Base-by-base conservation (phyloP, 2,797 vertebrate species). In the Lithobates pipiens region DNA sequence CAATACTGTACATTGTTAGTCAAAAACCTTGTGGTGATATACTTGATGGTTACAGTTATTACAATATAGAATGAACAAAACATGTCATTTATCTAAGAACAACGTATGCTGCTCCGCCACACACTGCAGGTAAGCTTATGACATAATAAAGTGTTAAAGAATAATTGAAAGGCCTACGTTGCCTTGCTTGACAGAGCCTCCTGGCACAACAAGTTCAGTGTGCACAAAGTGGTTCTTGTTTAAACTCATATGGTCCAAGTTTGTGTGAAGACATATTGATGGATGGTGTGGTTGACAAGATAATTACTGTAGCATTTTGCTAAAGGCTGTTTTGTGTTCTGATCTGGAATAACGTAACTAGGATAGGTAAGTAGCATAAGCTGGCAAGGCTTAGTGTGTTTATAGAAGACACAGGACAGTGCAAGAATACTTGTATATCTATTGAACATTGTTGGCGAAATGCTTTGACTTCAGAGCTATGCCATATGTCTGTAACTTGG, bases 261-360 rank as follows among this genome's bases (percentile, higher is more conserved):
- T 83, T 86, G 75, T 68, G 42, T 73, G 75, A 78, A 72, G 68
- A 74, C 61, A 83, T 82, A 78, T 61, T 83, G 80, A 83, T 86
- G 29, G 69, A 86, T 86, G 75, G 29, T 77, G 25, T 46, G 3
- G 80, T 29, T 82, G 74, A 86, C 74, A 82, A 77, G 85, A 54
- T 86, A 86, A 86, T 82, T 86, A 82, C 54, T 65, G 72, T 77
- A 86, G 39, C 75, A 82, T 86, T 77, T 86, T 77, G 85, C 85
- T 86, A 77, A 23, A 78, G 85, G 85, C 75, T 74, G 42, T 86
- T 86, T 73, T 86, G 70, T 79, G 80, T 67, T 57, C 18, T 65
- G 61, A 25, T 23, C 50, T 76, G 65, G 68, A 67, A 23, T 27
- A 82, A 63, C 46, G 27, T 72, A 73, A 10, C 61, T 74, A 68